phyloP scores from a whole-genome alignment of 2,113 vertebrate species.

The Aleadryas rufinucha region DNA sequence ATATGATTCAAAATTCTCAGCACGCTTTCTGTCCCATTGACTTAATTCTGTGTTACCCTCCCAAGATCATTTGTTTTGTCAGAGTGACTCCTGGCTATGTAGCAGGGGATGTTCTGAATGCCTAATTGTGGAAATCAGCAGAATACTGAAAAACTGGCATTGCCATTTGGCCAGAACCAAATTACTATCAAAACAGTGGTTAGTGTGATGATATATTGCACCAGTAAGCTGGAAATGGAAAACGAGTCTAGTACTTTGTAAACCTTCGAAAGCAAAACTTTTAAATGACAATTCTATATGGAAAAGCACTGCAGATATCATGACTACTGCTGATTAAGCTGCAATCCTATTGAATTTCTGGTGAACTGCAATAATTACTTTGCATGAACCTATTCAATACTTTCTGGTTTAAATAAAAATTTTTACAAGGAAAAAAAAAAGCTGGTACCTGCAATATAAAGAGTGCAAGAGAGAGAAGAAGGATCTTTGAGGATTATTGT shows the following conservation, averaged over 20 bases:
- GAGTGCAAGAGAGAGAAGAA: not conserved
- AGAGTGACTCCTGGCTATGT: not conserved
- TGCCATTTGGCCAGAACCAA: slow-evolving; percentile 10
- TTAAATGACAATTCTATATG: not conserved
- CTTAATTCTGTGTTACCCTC: slow-evolving; percentile 13
- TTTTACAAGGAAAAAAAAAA: not conserved
- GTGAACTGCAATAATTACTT: not conserved
- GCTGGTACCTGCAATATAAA: not conserved
- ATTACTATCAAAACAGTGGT: not conserved
- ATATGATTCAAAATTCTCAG: not conserved
- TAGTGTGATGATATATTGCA: not conserved
- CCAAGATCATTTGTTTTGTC: slow-evolving; percentile 2
- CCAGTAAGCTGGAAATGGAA: not conserved
- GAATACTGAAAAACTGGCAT: slow-evolving; percentile 4
- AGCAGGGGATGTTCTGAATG: not conserved
- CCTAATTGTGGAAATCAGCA: slow-evolving; percentile 29
- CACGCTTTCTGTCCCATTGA: not conserved
- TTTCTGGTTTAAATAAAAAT: not conserved
- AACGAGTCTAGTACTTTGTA: not conserved
- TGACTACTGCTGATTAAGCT: not conserved
- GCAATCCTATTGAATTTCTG: not conserved
- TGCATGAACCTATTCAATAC: not conserved
- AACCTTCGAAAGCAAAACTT: not conserved
- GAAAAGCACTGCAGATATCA: not conserved
- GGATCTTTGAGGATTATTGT: not conserved